Conservation (phyloP, 2,888 invertebrate genomes). For the Druceiella hillmani region DNA sequence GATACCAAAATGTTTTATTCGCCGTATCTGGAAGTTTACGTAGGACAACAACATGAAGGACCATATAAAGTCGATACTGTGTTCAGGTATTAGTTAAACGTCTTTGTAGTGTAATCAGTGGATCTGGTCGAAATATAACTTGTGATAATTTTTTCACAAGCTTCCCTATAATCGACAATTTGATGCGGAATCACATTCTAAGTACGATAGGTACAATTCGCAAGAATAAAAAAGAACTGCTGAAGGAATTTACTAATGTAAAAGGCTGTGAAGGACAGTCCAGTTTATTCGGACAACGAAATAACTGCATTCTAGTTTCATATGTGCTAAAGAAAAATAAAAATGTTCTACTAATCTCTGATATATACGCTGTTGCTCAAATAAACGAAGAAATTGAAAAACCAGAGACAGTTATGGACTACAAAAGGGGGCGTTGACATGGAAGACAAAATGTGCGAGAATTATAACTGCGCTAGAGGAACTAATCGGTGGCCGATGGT, state of each 20-base stretch:
- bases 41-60: too few species aligned
- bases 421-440: too few species aligned
- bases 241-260: too few species aligned
- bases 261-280: slow-evolving; percentile 10
- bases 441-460: too few species aligned
- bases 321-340: slow-evolving; percentile 21
- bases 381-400: slow-evolving; percentile 15
- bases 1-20: slow-evolving; percentile 21
- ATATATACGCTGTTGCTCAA: slow-evolving; percentile 17
- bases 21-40: too few species aligned
- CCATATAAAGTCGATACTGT: slow-evolving; percentile 6
- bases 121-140: slow-evolving; percentile 12
- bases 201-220: slow-evolving; percentile 13
- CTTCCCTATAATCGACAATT: slow-evolving; percentile 5
- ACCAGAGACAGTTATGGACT: too few species aligned
- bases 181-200: slow-evolving; percentile 7
- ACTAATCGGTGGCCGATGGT: too few species aligned
- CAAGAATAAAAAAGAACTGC: slow-evolving; percentile 14
- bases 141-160: slow-evolving; percentile 10
- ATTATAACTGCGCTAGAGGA: too few species aligned
- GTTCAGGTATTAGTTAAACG: slow-evolving; percentile 7
- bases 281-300: slow-evolving; percentile 14
- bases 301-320: slow-evolving; percentile 17
- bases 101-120: slow-evolving; percentile 8
- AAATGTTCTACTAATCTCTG: slow-evolving; percentile 18